Evolutionary conservation across 2,888 invertebrate genomes (phyloP), one percentile per base, ranked within the genome.

Genomic region (Pachycephus smyrnensis): DNA sequence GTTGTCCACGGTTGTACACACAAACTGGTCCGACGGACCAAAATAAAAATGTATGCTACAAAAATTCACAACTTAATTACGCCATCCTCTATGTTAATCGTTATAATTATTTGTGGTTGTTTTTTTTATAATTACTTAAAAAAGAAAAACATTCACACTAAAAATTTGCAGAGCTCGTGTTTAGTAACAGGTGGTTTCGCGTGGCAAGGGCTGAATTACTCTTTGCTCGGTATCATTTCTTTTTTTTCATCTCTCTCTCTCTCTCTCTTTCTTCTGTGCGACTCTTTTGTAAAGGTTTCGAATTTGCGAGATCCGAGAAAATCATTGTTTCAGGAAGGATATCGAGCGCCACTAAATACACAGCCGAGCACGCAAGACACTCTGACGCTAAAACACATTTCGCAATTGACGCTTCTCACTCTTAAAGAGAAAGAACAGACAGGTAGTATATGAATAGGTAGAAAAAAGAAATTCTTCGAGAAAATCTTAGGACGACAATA

Each of bases 61-160:
- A 89, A 88, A 85, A 86, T 87, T 88, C 88, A 87, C 85, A 88
- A 88, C 85, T 87, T 85, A 86, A 86, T 83, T 84, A 87, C 87
- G 85, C 86, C 87, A 83, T 86, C 81, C 81, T 86, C 83, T 86
- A 86, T 83, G 85, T 83, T 86, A 84, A 87, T 83, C 81, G 82
- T 86, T 86, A 87, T 82, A 87, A 85, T 87, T 83, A 87, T 85
- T 84, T 85, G 79, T 82, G 81, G 80, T 75, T 79, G 79, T 12
- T 80, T 80, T 80, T 75, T 75, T 77, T 80, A 84, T 84, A 85
- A 81, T 85, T 81, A 82, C 86, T 86, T 86, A 85, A 81, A 82
- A 85, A 86, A 80, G 82, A 82, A 86, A 75, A 88, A 86, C 85
- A 87, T 86, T 86, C 85, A 84, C 84, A 86, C 84, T 84, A 85